Evolutionary conservation across 2,797 vertebrate species (phyloP).

Genomic region (Eremophila alpestris): DNA sequence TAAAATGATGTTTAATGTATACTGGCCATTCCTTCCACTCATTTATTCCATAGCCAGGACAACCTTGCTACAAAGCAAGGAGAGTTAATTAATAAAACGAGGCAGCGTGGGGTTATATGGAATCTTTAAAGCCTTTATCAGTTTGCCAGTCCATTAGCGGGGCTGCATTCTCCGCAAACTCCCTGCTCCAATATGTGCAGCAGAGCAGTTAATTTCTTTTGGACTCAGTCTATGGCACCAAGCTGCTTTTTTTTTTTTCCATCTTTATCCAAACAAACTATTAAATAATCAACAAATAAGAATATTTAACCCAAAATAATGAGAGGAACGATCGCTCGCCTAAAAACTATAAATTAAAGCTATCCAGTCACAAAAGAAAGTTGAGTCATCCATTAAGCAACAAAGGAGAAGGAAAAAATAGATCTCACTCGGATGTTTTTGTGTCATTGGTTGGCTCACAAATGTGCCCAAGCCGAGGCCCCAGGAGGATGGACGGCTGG

Average conservation of each 20-base stretch:
- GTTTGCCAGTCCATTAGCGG: conserved; percentile 77
- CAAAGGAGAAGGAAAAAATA: conserved; percentile 58
- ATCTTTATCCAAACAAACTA: conserved; percentile 72
- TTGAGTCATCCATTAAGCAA: conserved; percentile 67
- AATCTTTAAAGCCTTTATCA: conserved; percentile 75
- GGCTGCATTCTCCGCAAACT: conserved; percentile 71
- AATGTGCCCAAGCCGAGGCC: conserved; percentile 15
- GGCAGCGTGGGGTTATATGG: conserved; percentile 71
- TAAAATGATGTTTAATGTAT: conserved; percentile 33
- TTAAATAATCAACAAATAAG: conserved; percentile 74
- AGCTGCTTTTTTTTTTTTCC: conserved; percentile 56
- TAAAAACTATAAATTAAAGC: conserved; percentile 72
- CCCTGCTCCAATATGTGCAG: conserved; percentile 78
- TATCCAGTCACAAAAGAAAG: conserved; percentile 67
- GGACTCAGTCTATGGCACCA: conserved; percentile 78
- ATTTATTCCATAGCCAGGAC: conserved; percentile 31
- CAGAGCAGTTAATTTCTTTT: conserved; percentile 84
- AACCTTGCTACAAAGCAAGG: conserved; percentile 38
- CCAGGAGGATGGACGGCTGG: neutral
- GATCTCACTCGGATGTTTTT: conserved; percentile 54
- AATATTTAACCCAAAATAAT: conserved; percentile 71
- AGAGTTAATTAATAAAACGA: conserved; percentile 74
- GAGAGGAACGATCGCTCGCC: conserved; percentile 31
- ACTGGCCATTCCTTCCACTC: conserved; percentile 24
- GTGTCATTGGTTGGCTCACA: conserved; percentile 46